These are phyloP conservation scores for Scolopax mira DNA, from an alignment of 2,113 vertebrate species.

Conservation along the genomic window DNA sequence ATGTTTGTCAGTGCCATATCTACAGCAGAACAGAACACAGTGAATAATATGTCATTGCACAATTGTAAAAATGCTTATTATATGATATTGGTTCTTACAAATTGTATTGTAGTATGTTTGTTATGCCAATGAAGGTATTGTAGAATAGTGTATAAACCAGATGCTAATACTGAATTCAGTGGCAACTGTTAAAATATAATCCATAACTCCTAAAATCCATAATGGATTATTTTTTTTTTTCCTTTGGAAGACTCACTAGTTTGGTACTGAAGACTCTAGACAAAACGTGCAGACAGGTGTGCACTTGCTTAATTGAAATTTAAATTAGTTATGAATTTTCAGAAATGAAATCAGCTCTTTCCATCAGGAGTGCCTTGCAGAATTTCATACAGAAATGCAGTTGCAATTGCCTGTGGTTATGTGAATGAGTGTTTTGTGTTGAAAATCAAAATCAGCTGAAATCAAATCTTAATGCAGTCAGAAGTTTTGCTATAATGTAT, in stretches of 20 bases:
- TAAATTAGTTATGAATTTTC: constrained; percentile 32
- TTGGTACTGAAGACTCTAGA: not conserved
- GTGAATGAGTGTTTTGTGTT: not conserved
- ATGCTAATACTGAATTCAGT: not conserved
- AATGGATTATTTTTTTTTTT: too few relatives aligned
- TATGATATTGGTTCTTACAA: not conserved
- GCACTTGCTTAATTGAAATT: constrained; percentile 26
- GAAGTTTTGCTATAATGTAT: not conserved
- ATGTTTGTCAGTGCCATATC: not conserved
- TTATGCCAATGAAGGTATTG: not conserved
- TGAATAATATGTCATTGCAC: not conserved
- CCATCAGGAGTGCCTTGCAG: not conserved
- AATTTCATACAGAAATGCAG: not conserved
- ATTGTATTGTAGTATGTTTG: not conserved
- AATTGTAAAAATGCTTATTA: not conserved
- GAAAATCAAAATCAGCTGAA: not conserved
- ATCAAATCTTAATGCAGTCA: not conserved
- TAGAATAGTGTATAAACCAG: not conserved
- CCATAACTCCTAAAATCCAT: not conserved
- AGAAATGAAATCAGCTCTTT: not conserved
- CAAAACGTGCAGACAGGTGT: constrained; percentile 25
- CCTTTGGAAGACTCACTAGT: not conserved
- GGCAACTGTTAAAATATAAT: not conserved
- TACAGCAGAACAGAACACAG: not conserved
- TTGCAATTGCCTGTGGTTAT: not conserved